These are phyloP conservation scores for Toxonevra muliebris DNA, from an alignment of 2,888 invertebrate species.

Conservation along the genomic window DNA sequence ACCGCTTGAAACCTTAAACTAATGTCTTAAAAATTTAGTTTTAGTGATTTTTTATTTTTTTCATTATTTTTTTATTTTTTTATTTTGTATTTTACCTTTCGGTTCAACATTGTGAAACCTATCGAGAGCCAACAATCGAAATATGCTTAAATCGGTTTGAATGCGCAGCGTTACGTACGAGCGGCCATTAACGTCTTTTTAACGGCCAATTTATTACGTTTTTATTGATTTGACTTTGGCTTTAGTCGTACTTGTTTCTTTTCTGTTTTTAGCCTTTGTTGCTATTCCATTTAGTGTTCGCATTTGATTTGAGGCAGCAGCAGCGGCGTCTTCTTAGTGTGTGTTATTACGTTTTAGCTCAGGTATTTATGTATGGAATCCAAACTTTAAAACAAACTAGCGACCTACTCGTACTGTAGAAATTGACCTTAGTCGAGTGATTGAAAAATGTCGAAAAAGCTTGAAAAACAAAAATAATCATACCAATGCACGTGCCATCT, in stretches of 20 bases:
- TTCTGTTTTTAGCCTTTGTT: background rate
- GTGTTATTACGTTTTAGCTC: too few species aligned
- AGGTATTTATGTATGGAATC: too few species aligned
- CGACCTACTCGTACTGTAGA: too few species aligned
- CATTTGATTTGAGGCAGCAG: too few species aligned
- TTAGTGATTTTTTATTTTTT: background rate
- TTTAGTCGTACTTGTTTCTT: slow-evolving; percentile 14
- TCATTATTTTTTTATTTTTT: slow-evolving; percentile 1
- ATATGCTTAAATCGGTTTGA: background rate
- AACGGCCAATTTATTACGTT: slow-evolving; percentile 44
- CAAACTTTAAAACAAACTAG: too few species aligned
- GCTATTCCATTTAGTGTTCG: too few species aligned
- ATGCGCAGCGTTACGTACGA: background rate
- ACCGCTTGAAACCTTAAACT: slow-evolving; percentile 17
- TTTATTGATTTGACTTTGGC: slow-evolving; percentile 46
- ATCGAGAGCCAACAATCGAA: slow-evolving; percentile 14
- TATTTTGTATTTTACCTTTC: background rate
- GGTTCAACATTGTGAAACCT: slow-evolving; percentile 25
- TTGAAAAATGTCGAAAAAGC: background rate
- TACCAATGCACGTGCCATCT: background rate
- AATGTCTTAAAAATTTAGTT: slow-evolving; percentile 28
- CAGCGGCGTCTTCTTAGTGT: too few species aligned
- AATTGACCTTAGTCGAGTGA: too few species aligned
- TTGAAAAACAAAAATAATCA: background rate
- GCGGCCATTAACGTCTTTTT: slow-evolving; percentile 39